Conservation (phyloP, 2,888 invertebrate genomes). For the Linyphia triangularis region DNA sequence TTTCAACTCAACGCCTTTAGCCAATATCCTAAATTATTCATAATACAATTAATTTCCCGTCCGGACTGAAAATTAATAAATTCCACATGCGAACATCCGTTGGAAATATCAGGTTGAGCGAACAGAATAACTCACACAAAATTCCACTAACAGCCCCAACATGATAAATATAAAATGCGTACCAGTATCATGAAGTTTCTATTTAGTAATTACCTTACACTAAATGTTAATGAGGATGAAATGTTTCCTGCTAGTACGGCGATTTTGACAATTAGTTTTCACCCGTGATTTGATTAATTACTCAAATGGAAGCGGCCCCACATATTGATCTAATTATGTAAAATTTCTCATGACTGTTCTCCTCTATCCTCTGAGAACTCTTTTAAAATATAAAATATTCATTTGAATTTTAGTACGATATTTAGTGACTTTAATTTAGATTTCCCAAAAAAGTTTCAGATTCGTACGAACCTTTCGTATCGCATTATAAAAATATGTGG, state of each 20-base stretch:
- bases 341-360: too few species aligned
- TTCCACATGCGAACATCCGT: background rate
- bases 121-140: background rate
- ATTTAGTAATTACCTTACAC: background rate
- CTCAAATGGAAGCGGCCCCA: background rate
- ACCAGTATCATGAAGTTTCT: background rate
- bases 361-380: too few species aligned
- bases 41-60: background rate
- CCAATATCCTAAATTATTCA: background rate
- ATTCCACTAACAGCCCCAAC: background rate
- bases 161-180: background rate
- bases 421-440: too few species aligned
- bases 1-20: too few species aligned
- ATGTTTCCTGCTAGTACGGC: background rate
- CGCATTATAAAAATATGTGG: too few species aligned
- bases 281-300: constrained; percentile 12
- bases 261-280: constrained; percentile 28
- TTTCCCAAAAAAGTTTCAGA: too few species aligned
- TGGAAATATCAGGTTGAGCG: background rate
- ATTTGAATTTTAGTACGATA: too few species aligned
- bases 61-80: background rate
- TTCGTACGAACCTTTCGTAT: too few species aligned
- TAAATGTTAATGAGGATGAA: constrained; percentile 30
- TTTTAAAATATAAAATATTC: too few species aligned
- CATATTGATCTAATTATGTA: background rate